Conservation (phyloP, 2,888 invertebrate species). For the Calameuta filiformis region DNA sequence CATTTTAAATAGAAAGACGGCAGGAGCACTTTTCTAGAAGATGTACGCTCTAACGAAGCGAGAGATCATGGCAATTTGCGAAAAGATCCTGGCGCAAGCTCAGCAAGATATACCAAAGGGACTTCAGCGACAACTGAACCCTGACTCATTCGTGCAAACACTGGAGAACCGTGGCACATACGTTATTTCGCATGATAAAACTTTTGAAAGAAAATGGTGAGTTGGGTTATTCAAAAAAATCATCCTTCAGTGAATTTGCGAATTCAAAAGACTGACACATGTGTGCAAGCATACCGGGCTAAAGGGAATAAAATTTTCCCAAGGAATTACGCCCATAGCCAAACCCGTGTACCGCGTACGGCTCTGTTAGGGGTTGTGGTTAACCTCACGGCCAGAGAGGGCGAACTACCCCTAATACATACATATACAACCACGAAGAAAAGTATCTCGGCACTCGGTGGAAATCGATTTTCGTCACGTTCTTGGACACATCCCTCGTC, state of each 20-base stretch:
- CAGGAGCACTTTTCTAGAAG: too few species aligned
- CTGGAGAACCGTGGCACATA: neutral
- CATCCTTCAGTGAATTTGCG: too few species aligned
- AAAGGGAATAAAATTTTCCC: neutral
- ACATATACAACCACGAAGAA: neutral
- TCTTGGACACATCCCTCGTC: conserved; percentile 11
- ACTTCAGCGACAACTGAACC: neutral
- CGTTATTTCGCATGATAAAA: neutral
- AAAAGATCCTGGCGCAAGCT: neutral
- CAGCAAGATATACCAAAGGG: neutral
- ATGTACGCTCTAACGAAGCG: too few species aligned
- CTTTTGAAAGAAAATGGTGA: neutral
- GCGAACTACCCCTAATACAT: neutral
- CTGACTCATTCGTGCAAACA: neutral
- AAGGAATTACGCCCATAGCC: neutral
- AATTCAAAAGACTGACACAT: too few species aligned
- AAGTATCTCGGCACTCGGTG: neutral
- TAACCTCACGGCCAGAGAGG: neutral
- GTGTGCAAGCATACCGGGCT: neutral
- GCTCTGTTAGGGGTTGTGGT: neutral
- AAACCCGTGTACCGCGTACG: too few species aligned
- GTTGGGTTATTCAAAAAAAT: too few species aligned
- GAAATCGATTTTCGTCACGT: neutral
- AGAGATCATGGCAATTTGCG: too few species aligned
- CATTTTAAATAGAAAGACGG: too few species aligned